Evolutionary conservation across 2,888 invertebrate species (phyloP).

Genomic region (Ichneumon xanthorius): DNA sequence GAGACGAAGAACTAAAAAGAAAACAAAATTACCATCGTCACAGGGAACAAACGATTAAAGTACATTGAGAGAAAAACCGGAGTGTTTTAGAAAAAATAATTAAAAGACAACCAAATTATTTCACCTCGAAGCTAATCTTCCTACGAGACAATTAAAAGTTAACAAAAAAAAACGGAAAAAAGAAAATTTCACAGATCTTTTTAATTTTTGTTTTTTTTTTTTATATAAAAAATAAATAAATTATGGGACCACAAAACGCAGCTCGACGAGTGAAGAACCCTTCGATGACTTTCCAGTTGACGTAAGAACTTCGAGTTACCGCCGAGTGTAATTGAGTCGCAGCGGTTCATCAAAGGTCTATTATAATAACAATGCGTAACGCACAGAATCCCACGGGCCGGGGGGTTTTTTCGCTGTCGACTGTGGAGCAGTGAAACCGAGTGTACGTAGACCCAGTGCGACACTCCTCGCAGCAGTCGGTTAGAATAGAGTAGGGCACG

Average conservation of each 20-base stretch:
- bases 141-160: too few species aligned
- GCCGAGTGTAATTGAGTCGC: constrained; percentile 56
- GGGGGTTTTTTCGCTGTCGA: constrained; percentile 11
- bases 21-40: not conserved
- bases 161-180: too few species aligned
- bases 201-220: too few species aligned
- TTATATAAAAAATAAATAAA: not conserved
- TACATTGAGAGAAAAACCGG: not conserved
- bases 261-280: not conserved
- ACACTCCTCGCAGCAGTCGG: constrained; percentile 12
- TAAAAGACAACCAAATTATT: not conserved
- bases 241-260: too few species aligned
- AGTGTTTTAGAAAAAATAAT: not conserved
- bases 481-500: constrained; percentile 1
- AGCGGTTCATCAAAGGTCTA: constrained; percentile 43
- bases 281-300: constrained; percentile 41
- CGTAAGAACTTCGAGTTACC: constrained; percentile 55
- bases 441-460: constrained; percentile 20
- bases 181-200: too few species aligned
- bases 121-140: not conserved
- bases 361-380: constrained; percentile 43
- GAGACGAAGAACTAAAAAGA: not conserved
- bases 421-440: constrained; percentile 9
- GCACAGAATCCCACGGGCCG: constrained; percentile 33
- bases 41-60: not conserved